Conservation (phyloP, 2,797 vertebrate species). For the Jordanella pulchra region DNA sequence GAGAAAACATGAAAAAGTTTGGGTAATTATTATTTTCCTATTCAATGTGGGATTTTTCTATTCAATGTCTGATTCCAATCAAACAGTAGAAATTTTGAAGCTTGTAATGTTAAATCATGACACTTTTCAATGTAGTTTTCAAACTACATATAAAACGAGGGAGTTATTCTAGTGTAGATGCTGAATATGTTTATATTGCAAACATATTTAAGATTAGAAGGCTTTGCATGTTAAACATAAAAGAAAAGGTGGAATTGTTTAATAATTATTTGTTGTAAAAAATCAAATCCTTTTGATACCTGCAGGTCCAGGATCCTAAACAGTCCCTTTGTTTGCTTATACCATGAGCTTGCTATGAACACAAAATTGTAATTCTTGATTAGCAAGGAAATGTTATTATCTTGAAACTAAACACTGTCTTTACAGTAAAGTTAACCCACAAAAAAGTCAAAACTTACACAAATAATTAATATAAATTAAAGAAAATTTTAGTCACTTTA, state of each 20-base stretch:
- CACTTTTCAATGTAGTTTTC: no score
- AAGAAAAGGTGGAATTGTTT: not conserved
- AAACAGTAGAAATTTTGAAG: not conserved
- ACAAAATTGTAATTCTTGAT: not conserved
- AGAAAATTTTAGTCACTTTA: not conserved
- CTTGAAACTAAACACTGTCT: not conserved
- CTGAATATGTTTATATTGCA: no score
- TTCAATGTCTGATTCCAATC: not conserved
- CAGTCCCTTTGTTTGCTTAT: not conserved
- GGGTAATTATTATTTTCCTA: no score
- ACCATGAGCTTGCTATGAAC: not conserved
- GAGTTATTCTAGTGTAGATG: no score
- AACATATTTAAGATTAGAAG: not conserved
- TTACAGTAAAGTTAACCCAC: not conserved
- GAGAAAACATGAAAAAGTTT: no score
- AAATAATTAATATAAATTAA: not conserved
- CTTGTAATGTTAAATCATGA: not conserved
- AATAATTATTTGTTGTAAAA: not conserved
- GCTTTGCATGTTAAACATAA: not conserved
- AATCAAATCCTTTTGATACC: not conserved
- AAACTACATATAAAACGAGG: no score
- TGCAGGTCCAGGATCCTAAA: no score
- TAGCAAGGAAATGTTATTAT: no score
- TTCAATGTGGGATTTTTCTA: no score
- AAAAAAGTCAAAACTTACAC: not conserved